Evolutionary conservation across 2,888 invertebrate genomes (phyloP).

Genomic region (Acrobasis consociella): DNA sequence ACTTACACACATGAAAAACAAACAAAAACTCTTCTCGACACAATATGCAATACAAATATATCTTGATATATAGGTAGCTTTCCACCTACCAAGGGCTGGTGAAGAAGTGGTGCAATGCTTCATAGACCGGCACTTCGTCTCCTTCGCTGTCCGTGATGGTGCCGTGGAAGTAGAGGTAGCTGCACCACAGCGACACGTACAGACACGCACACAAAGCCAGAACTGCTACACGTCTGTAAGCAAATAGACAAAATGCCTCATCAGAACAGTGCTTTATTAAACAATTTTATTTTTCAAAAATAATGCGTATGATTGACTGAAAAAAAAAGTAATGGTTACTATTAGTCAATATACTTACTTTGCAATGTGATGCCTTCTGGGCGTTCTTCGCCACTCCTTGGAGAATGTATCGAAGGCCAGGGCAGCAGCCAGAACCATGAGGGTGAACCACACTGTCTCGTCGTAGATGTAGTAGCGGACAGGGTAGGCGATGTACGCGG

Average conservation of each 20-base stretch:
- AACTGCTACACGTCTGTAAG: conserved; percentile 80
- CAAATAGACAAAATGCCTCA: conserved; percentile 8
- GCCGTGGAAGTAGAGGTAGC: conserved; percentile 94
- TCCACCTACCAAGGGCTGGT: conserved; percentile 88
- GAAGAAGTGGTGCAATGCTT: conserved; percentile 94
- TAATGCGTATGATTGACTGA: too few species aligned
- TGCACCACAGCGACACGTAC: conserved; percentile 89
- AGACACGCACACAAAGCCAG: conserved; percentile 85
- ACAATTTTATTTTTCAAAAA: too few species aligned
- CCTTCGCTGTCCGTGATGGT: conserved; percentile 92
- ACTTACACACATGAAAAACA: too few species aligned
- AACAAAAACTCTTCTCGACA: too few species aligned
- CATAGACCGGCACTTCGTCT: conserved; percentile 93
- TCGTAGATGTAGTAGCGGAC: conserved; percentile 88
- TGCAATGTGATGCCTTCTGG: conserved; percentile 62
- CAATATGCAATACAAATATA: too few species aligned
- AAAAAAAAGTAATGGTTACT: too few species aligned
- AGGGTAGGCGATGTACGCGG: conserved; percentile 86
- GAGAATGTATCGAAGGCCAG: conserved; percentile 89
- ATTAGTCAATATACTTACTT: too few species aligned
- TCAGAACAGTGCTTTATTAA: too few species aligned
- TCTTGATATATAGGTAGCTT: too few species aligned
- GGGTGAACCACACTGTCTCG: conserved; percentile 86
- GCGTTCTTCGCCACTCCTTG: conserved; percentile 89
- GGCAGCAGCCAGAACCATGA: conserved; percentile 85